A percentile compares a stretch with the other conserved stretches of the same genome.
Conservation (phyloP, 2,888 invertebrate species). For the Plagiodera versicolora region DNA sequence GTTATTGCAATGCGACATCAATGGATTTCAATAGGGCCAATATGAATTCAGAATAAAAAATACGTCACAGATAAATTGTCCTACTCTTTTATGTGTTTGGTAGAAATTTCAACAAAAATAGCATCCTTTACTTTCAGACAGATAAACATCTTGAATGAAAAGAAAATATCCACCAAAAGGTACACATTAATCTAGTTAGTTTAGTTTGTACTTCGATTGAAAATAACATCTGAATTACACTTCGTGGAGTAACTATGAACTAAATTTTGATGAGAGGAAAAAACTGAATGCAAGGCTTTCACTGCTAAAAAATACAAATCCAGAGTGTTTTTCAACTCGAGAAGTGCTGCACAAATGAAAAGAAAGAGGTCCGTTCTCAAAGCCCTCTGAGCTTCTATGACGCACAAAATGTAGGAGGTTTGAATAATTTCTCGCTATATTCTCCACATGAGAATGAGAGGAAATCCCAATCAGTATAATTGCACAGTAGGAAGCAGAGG, state of each 20-base stretch:
- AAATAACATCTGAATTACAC: not conserved
- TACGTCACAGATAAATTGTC: no score
- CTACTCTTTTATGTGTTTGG: no score
- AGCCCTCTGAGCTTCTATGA: not conserved
- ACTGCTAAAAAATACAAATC: not conserved
- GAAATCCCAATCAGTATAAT: constrained; percentile 45
- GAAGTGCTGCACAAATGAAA: not conserved
- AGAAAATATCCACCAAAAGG: no score
- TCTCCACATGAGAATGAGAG: constrained; percentile 29
- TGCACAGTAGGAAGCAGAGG: constrained; percentile 34
- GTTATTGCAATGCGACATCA: constrained; percentile 16
- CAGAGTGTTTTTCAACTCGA: not conserved
- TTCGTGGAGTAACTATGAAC: not conserved
- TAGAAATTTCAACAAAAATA: no score
- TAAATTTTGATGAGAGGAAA: not conserved
- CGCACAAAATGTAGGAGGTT: not conserved
- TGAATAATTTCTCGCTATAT: constrained; percentile 33
- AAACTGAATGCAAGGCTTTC: not conserved
- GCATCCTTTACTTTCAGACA: no score
- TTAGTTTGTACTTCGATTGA: not conserved
- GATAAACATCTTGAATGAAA: no score
- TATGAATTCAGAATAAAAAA: no score
- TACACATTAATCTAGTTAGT: not conserved
- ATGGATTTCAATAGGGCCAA: not conserved
- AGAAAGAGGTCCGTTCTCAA: not conserved